phyloP scores from a whole-genome alignment of 2,113 vertebrate genomes.

The Panurus biarmicus region DNA sequence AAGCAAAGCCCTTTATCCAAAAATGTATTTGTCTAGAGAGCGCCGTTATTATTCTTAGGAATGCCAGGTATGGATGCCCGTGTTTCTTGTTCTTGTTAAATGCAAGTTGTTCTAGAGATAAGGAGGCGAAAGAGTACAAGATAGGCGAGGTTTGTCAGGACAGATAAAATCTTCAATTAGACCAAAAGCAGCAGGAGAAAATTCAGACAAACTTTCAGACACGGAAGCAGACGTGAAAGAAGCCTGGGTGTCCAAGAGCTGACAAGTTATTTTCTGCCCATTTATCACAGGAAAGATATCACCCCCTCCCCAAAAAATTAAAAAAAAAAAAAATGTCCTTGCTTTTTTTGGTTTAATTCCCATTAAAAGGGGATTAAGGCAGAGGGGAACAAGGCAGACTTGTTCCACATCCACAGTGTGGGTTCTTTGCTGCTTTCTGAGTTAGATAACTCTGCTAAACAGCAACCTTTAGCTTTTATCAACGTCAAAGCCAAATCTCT shows the following conservation, averaged over 20 bases:
- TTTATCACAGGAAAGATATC: constrained; percentile 16
- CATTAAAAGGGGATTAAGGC: not conserved
- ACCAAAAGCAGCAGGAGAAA: not conserved
- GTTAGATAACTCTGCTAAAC: not conserved
- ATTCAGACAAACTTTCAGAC: constrained; percentile 7
- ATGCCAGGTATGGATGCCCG: constrained; percentile 7
- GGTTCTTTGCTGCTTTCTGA: not conserved
- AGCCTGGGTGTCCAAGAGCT: not conserved
- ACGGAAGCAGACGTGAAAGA: not conserved
- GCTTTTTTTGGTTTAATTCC: not conserved
- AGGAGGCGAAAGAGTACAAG: not conserved
- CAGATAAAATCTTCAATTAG: constrained; percentile 26
- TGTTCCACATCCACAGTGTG: not conserved
- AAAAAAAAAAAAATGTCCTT: not conserved
- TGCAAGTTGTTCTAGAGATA: constrained; percentile 1
- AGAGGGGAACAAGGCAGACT: not conserved
- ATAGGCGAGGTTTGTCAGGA: constrained; percentile 23
- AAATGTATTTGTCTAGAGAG: constrained; percentile 32
- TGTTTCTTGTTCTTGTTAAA: constrained; percentile 3
- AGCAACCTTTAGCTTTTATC: not conserved
- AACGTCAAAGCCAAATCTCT: not conserved
- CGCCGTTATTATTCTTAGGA: not conserved
- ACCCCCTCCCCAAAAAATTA: not conserved
- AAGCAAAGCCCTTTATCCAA: constrained; percentile 43
- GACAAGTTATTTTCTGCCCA: not conserved